A percentile compares a stretch with the other conserved stretches of the same genome.
Conservation (phyloP, 2,797 vertebrate genomes). For the Clarias fuscus region DNA sequence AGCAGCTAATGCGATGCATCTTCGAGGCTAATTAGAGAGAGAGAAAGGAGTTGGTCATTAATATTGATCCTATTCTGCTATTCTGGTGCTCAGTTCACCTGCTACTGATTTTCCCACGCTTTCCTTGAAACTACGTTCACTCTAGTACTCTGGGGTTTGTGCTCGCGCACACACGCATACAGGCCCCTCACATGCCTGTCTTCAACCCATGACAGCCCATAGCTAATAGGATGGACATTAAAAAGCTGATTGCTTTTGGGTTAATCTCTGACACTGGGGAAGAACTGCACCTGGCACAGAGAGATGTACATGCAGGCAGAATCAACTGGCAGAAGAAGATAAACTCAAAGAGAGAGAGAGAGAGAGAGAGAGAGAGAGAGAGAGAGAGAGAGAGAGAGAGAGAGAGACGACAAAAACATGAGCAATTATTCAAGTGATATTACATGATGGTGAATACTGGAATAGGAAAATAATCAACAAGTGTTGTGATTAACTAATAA, state of each 20-base stretch:
- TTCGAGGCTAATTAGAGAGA: slow-evolving; percentile 53
- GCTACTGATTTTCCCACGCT: slow-evolving; percentile 50
- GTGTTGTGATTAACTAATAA: background rate
- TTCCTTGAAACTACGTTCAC: slow-evolving; percentile 11
- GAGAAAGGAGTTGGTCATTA: slow-evolving; percentile 48
- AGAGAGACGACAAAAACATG: background rate
- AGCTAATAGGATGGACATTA: slow-evolving; percentile 45
- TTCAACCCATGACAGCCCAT: slow-evolving; percentile 10
- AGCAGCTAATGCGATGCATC: slow-evolving; percentile 52
- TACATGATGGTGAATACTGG: background rate
- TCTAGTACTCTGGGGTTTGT: slow-evolving; percentile 20
- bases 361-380: slow-evolving; percentile 18
- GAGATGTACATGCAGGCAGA: background rate
- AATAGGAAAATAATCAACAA: background rate
- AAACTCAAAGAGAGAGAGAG: background rate
- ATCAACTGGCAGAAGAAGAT: background rate
- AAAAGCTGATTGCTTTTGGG: slow-evolving; percentile 40
- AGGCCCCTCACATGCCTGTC: background rate
- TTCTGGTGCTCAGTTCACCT: slow-evolving; percentile 48
- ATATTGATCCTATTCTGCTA: slow-evolving; percentile 59
- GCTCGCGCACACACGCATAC: background rate
- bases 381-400: slow-evolving; percentile 14
- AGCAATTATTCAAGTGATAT: background rate
- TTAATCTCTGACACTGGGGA: slow-evolving; percentile 44
- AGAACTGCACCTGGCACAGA: slow-evolving; percentile 26